Base-by-base conservation (phyloP, 2,113 vertebrate species). In the Erythrolamprus reginae region DNA sequence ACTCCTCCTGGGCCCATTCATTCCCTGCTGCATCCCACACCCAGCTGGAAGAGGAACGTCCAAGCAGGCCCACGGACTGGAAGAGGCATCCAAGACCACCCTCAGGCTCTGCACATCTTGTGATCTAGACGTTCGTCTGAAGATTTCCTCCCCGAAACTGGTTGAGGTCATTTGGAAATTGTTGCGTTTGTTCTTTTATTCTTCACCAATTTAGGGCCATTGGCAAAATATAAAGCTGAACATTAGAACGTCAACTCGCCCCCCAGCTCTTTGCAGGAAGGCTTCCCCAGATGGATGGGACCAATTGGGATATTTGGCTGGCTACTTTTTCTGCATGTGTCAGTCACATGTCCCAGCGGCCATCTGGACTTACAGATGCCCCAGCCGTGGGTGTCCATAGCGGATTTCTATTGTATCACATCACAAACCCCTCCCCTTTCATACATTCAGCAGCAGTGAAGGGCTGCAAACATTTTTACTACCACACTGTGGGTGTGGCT, bases 1-100 rank as follows among this genome's bases (percentile, higher is more conserved):
- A 85, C 55, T 94, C 96, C 95, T 96, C 94, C 92, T 93, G 95
- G 96, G 89, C 92, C 89, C 77, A 45, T 91, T 94, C 84, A 17
- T 5, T 94, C 84, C 17, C 5, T 1, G 92, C 95, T 94, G 17
- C 47, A 50, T 3, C 23, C 56, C 89, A 38, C 26, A 91, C 51
- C 19, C 95, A 95, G 93, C 94, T 96, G 95, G 93, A 65, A 0
- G 83, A 51, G 12, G 13, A 15, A 5, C 48, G 5, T 48, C 45
- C 88, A 90, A 90, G 51, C 0, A 10, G 89, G 90, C 61, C 3
- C 24, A 10, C 10, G 85, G 88, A 92, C 84, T 88, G 89, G 87
- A 89, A 24, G 53, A 47, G 17, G 53, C 90, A 70, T 42, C 91
- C 89, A 90, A 0, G 87, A 83, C 87, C 85, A 0, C 50, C 87